A percentile compares a stretch with the other conserved stretches of the same genome.
These are phyloP conservation scores for Lycorma delicatula DNA, from an alignment of 1,140 invertebrate species.

Conservation along the genomic window DNA sequence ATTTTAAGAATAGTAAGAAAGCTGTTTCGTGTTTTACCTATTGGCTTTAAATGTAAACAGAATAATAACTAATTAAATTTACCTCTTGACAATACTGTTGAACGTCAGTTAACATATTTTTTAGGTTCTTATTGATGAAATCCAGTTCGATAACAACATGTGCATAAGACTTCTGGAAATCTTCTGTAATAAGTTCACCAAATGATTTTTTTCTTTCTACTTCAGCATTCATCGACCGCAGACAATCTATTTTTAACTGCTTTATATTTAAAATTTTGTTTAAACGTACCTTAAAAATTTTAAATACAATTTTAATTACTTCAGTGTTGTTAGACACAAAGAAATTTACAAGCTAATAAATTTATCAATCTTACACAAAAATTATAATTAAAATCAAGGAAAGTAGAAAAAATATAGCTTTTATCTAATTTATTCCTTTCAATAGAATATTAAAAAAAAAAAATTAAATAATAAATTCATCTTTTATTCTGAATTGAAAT, in stretches of 20 bases:
- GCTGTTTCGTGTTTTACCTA: no score
- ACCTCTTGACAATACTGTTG: conserved; percentile 62
- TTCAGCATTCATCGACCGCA: conserved; percentile 84
- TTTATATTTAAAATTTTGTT: conserved; percentile 81
- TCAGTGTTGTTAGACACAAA: no score
- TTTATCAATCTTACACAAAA: no score
- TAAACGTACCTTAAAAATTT: conserved; percentile 53
- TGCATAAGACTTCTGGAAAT: conserved; percentile 87
- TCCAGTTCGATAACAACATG: conserved; percentile 83
- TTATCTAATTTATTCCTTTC: no score
- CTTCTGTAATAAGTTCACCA: conserved; percentile 62
- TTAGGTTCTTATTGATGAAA: conserved; percentile 80
- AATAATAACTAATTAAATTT: conserved; percentile 23
- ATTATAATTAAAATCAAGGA: no score
- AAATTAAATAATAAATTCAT: no score
- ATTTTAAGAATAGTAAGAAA: no score
- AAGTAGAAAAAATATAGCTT: no score
- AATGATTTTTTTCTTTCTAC: conserved; percentile 80
- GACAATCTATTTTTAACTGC: conserved; percentile 64
- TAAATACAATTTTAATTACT: no score
- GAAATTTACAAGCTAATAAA: no score
- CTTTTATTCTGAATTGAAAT: no score
- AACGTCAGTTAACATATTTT: conserved; percentile 74
- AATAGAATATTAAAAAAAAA: no score
- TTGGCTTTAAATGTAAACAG: background rate